Conservation (phyloP, 2,113 vertebrate genomes). For the Echinops telfairi region DNA sequence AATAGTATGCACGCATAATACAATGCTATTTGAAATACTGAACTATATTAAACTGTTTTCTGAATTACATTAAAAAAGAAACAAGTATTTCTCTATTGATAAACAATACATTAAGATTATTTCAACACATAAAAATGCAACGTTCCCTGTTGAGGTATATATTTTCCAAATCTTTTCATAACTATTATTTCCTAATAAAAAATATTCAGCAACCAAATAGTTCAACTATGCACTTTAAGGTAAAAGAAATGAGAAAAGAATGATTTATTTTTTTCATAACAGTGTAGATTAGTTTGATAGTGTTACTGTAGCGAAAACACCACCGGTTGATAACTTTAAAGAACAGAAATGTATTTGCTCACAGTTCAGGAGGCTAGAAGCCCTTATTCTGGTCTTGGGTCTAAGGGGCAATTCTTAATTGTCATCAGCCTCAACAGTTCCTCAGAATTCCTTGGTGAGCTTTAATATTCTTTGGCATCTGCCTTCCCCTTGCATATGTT, state of each 20-base stretch:
- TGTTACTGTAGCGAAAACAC: background rate
- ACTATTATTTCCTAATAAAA: background rate
- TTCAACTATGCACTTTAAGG: background rate
- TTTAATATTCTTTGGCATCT: background rate
- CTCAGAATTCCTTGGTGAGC: no score
- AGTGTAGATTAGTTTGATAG: background rate
- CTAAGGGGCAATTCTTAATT: background rate
- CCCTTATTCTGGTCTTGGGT: background rate
- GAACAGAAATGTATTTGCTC: background rate
- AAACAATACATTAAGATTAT: background rate
- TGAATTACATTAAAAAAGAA: background rate
- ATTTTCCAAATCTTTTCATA: slow-evolving; percentile 16
- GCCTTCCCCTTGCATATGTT: background rate
- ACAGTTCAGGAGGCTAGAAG: background rate
- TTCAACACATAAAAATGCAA: background rate
- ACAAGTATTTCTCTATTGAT: background rate
- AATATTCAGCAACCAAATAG: background rate
- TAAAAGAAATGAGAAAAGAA: background rate
- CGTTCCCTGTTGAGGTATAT: background rate
- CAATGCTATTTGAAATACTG: background rate
- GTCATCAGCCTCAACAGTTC: background rate
- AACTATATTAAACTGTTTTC: background rate
- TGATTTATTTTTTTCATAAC: background rate
- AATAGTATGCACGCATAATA: background rate
- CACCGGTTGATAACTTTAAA: background rate